These are phyloP conservation scores for Chamaetylas fuelleborni DNA, from an alignment of 2,113 vertebrate genomes.

Conservation along the genomic window DNA sequence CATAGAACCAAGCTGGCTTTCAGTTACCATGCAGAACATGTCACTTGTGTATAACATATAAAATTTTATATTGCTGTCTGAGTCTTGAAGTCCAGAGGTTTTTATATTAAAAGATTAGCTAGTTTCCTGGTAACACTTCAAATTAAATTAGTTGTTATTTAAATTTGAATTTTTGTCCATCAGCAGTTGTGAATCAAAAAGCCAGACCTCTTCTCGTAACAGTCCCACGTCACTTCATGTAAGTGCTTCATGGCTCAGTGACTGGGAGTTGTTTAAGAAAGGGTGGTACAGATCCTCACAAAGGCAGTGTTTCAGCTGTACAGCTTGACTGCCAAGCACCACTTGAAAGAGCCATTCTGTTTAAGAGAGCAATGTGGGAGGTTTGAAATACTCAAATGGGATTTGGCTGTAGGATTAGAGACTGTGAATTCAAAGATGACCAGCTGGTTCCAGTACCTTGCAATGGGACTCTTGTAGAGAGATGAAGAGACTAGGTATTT, in stretches of 20 bases:
- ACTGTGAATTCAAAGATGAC: background rate
- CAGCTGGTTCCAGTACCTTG: background rate
- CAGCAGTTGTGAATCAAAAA: background rate
- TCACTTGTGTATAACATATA: background rate
- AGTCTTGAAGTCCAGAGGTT: background rate
- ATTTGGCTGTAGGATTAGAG: background rate
- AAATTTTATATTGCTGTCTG: background rate
- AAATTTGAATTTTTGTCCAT: background rate
- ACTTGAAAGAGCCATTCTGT: conserved; percentile 33
- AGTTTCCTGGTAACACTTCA: background rate
- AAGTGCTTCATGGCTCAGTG: background rate
- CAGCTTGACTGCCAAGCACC: background rate
- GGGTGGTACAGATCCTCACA: background rate
- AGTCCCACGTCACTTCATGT: background rate
- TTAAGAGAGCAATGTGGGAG: conserved; percentile 7
- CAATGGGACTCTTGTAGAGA: background rate
- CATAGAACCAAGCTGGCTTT: background rate
- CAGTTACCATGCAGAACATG: background rate
- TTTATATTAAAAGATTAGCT: background rate
- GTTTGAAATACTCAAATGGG: background rate
- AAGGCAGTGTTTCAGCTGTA: background rate
- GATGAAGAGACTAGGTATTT: background rate
- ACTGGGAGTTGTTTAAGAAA: background rate
- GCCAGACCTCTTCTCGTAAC: background rate
- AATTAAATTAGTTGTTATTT: background rate